phyloP scores from a whole-genome alignment of 2,113 vertebrate genomes.

The Micromys minutus region DNA sequence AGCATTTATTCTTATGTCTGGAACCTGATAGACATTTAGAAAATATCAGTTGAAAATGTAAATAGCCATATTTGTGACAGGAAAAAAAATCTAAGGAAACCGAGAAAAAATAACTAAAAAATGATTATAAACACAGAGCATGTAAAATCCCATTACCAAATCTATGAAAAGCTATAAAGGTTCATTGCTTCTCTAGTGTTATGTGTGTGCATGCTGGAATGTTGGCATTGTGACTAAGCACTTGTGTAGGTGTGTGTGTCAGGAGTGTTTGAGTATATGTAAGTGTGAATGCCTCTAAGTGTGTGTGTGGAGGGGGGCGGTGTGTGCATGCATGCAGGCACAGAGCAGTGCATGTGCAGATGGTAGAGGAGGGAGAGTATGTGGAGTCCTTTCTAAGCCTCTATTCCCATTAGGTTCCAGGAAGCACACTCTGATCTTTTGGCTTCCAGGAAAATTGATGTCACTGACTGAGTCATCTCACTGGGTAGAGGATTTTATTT shows the following conservation, averaged over 20 bases:
- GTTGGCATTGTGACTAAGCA: background rate
- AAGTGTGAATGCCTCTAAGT: too few relatives aligned
- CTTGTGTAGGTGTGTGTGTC: background rate
- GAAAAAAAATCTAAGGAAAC: background rate
- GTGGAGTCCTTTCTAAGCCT: background rate
- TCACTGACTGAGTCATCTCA: background rate
- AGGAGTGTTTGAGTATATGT: background rate
- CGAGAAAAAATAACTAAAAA: background rate
- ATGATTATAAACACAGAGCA: background rate
- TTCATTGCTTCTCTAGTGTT: background rate
- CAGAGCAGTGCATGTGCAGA: background rate
- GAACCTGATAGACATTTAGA: background rate
- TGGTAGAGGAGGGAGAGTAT: background rate
- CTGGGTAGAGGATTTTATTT: background rate
- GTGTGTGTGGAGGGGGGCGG: background rate
- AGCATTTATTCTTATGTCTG: background rate
- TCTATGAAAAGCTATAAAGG: background rate
- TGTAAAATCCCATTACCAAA: background rate
- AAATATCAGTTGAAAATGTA: background rate
- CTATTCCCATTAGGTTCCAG: background rate
- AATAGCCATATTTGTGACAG: background rate
- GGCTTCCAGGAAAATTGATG: background rate
- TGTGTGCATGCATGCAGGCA: accelerated
- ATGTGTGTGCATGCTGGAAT: background rate
- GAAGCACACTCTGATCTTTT: background rate